A percentile compares a stretch with the other conserved stretches of the same genome.
phyloP scores from a whole-genome alignment of 2,888 invertebrate species.

The Lottia gigantea region DNA sequence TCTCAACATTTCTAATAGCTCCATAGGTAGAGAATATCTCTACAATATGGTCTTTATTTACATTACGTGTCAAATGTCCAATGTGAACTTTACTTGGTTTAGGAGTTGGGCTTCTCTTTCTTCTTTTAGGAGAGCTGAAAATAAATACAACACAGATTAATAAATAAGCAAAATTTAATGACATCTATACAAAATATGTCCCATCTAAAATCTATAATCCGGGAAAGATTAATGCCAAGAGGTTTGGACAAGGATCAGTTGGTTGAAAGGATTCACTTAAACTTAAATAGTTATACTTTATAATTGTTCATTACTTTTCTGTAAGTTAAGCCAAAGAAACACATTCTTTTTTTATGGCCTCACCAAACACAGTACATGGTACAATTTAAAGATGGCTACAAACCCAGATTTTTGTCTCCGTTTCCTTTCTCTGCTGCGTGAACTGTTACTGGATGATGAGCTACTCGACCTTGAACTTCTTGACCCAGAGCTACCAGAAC shows the following conservation, averaged over 20 bases:
- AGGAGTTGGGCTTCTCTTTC: constrained; percentile 86
- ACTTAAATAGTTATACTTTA: too few relatives aligned
- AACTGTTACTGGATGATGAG: constrained; percentile 64
- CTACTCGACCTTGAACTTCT: constrained; percentile 76
- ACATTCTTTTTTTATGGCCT: too few relatives aligned
- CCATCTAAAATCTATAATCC: too few relatives aligned
- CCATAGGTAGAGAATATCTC: constrained; percentile 70
- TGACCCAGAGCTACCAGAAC: constrained; percentile 58
- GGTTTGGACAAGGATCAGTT: too few relatives aligned
- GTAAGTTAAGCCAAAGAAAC: too few relatives aligned
- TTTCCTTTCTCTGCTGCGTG: constrained; percentile 41
- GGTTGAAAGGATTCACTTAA: too few relatives aligned
- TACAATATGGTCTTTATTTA: constrained; percentile 75
- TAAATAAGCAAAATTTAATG: too few relatives aligned
- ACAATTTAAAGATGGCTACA: background rate
- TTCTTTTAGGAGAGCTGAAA: constrained; percentile 68
- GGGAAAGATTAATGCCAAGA: too few relatives aligned
- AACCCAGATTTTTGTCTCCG: constrained; percentile 25
- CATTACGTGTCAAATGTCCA: constrained; percentile 90
- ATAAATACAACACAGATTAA: too few relatives aligned
- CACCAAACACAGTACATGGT: too few relatives aligned
- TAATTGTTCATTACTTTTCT: too few relatives aligned
- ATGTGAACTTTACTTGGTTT: constrained; percentile 94
- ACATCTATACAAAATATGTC: too few relatives aligned
- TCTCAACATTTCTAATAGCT: constrained; percentile 86